phyloP scores from a whole-genome alignment of 2,113 vertebrate genomes.

The Galbula dea region DNA sequence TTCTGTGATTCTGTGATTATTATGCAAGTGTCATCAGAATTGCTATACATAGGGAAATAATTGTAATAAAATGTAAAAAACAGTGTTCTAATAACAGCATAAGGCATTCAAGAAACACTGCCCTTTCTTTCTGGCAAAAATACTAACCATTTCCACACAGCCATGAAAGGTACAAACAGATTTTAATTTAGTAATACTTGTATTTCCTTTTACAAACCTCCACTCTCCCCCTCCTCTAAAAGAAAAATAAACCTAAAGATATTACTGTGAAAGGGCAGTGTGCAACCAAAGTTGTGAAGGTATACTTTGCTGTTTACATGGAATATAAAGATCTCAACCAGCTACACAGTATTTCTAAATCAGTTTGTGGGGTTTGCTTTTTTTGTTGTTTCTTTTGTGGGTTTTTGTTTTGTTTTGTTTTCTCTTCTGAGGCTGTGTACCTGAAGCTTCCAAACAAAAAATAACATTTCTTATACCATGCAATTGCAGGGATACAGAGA shows the following conservation, averaged over 20 bases:
- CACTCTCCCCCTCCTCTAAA: constrained; percentile 5
- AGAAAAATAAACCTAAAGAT: constrained; percentile 53
- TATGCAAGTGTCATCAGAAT: constrained; percentile 39
- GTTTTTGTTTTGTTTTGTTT: not conserved
- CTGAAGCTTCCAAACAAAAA: not conserved
- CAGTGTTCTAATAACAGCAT: not conserved
- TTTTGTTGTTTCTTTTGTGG: too few relatives aligned
- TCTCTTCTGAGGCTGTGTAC: not conserved
- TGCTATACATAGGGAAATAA: constrained; percentile 16
- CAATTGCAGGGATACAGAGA: not conserved
- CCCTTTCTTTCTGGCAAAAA: constrained; percentile 15
- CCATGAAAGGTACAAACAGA: not conserved
- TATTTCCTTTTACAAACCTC: constrained; percentile 12
- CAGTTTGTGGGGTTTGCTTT: too few relatives aligned
- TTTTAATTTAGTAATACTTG: constrained; percentile 18
- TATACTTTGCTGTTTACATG: constrained; percentile 6
- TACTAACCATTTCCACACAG: constrained; percentile 16
- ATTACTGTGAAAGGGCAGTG: constrained; percentile 2
- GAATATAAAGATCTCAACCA: not conserved
- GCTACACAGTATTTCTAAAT: not conserved
- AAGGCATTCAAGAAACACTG: constrained; percentile 3
- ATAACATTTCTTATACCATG: not conserved
- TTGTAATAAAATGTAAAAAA: constrained; percentile 1
- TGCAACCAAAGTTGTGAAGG: not conserved
- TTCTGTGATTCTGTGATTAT: not conserved